A percentile compares a stretch with the other conserved stretches of the same genome.
Conservation (phyloP, 2,113 vertebrate species). For the Oryctolagus cuniculus region mOryCun1.1 NC_091432.1:35316001-35316500, state of each 20-base stretch:
- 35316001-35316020: background rate
- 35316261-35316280: too few relatives aligned
- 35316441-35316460: too few relatives aligned
- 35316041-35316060: background rate
- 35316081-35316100: background rate
- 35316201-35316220: background rate
- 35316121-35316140: background rate
- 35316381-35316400: too few relatives aligned
- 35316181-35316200: background rate
- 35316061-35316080: background rate
- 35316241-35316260: background rate
- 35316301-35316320: too few relatives aligned
- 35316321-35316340: too few relatives aligned
- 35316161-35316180: background rate
- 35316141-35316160: background rate
- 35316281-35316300: too few relatives aligned
- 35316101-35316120: background rate
- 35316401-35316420: too few relatives aligned
- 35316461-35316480: too few relatives aligned
- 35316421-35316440: too few relatives aligned
- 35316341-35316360: too few relatives aligned
- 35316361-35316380: too few relatives aligned
- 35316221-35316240: background rate
- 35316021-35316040: background rate
- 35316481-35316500: too few relatives aligned